A percentile compares a stretch with the other conserved stretches of the same genome.
These are phyloP conservation scores for Sturnus vulgaris DNA, from an alignment of 2,113 vertebrate genomes.

Conservation along the genomic window DNA sequence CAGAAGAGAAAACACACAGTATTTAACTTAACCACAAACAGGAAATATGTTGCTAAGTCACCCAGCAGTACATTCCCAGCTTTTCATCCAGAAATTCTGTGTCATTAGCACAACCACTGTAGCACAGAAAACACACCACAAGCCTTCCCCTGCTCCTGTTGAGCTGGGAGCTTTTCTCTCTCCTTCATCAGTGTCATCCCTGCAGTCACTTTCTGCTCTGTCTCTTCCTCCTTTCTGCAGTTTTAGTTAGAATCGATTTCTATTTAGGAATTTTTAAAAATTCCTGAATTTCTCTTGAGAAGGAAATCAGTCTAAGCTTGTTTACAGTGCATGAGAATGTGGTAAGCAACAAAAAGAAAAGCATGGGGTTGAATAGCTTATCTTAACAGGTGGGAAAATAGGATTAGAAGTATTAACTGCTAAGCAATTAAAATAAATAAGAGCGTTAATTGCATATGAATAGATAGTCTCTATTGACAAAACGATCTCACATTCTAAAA, in stretches of 20 bases:
- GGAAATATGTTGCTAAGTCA: not conserved
- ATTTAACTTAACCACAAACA: constrained; percentile 24
- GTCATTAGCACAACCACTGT: not conserved
- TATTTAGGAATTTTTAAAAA: not conserved
- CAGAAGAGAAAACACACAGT: not conserved
- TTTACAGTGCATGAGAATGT: not conserved
- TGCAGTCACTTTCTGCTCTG: not conserved
- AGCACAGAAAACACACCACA: not conserved
- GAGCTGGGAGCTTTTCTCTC: not conserved
- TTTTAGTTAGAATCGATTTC: not conserved
- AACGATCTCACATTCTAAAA: not conserved
- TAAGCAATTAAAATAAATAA: not conserved
- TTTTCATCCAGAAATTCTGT: not conserved
- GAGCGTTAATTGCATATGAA: not conserved
- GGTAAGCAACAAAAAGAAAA: not conserved
- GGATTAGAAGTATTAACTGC: not conserved
- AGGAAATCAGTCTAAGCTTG: not conserved
- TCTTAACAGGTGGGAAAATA: not conserved
- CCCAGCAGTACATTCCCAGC: not conserved
- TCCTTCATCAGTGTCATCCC: not conserved
- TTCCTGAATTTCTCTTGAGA: not conserved
- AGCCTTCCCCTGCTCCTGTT: not conserved
- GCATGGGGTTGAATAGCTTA: not conserved
- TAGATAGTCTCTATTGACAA: not conserved
- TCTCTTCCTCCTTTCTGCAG: not conserved